These are phyloP conservation scores for Mellivora capensis DNA, from an alignment of 2,113 vertebrate species.

Conservation along the genomic window DNA sequence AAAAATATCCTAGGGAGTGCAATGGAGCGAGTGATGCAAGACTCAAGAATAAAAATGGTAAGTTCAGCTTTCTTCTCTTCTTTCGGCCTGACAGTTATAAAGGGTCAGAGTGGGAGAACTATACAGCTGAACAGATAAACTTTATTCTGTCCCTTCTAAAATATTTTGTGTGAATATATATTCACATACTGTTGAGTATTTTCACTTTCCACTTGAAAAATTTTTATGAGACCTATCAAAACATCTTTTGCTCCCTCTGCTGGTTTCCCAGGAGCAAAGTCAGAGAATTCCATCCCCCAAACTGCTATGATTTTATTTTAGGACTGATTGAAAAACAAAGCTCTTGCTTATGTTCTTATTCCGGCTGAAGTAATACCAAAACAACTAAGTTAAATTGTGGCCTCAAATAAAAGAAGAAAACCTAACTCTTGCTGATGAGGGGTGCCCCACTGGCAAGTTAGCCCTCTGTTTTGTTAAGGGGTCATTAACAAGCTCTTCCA, in stretches of 20 bases:
- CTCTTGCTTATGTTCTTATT: conserved; percentile 58
- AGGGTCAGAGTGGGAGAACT: background rate
- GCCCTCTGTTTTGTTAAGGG: conserved; percentile 29
- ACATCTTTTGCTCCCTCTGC: conserved; percentile 52
- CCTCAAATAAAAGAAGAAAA: conserved; percentile 72
- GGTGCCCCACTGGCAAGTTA: conserved; percentile 54
- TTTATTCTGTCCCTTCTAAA: background rate
- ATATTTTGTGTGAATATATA: background rate
- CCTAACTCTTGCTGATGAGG: conserved; percentile 18
- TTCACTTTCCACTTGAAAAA: background rate
- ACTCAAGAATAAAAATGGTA: background rate
- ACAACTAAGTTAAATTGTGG: conserved; percentile 44
- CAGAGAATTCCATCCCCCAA: conserved; percentile 31
- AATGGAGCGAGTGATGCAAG: background rate
- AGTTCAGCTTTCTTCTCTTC: conserved; percentile 11
- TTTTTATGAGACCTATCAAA: background rate
- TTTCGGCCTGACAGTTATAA: background rate
- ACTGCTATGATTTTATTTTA: conserved; percentile 57
- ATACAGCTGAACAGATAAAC: background rate
- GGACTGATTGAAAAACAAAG: conserved; percentile 63
- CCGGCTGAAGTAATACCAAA: conserved; percentile 65
- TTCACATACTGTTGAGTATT: background rate
- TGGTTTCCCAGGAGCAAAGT: conserved; percentile 11
- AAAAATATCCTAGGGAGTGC: background rate
- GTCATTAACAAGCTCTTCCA: conserved; percentile 25